Conservation (phyloP, 2,888 invertebrate species). For the Andrena dorsata region DNA sequence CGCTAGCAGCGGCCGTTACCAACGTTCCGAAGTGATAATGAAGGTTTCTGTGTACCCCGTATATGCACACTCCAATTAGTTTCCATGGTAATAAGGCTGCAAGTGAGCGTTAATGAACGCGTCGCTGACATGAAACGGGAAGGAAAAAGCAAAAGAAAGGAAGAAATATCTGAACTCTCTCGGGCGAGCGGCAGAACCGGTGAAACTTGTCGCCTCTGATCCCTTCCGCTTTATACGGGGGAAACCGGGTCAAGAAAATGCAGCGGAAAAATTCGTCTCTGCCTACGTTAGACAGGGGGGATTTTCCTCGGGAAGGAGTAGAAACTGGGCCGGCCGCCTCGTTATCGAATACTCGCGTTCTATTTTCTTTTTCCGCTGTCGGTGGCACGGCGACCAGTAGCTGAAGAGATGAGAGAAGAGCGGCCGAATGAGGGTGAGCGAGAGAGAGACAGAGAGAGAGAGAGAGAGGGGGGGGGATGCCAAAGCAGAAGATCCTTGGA, state of each 20-base stretch:
- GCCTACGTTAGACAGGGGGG: conserved; percentile 54
- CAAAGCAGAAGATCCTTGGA: conserved; percentile 21
- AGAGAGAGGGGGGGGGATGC: neutral
- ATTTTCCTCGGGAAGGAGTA: conserved; percentile 52
- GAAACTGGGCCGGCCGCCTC: conserved; percentile 65
- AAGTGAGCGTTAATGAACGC: conserved; percentile 31
- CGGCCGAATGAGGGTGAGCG: neutral
- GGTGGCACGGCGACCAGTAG: conserved; percentile 25
- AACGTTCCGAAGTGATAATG: neutral
- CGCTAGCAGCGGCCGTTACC: neutral
- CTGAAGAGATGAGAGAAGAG: neutral
- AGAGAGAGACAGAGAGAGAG: neutral
- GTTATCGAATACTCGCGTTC: conserved; percentile 67
- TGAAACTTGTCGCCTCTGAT: conserved; percentile 61
- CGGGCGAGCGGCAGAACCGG: conserved; percentile 21
- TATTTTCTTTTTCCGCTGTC: conserved; percentile 57
- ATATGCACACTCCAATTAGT: neutral
- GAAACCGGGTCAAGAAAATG: conserved; percentile 65
- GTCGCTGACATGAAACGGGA: neutral
- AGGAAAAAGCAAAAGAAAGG: neutral
- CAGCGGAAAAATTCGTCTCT: conserved; percentile 65
- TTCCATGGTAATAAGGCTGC: conserved; percentile 20
- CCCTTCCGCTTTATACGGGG: conserved; percentile 47
- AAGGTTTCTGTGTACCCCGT: neutral
- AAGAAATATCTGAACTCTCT: conserved; percentile 24